phyloP scores from a whole-genome alignment of 2,113 vertebrate species.

The Siphamia tubifer region DNA sequence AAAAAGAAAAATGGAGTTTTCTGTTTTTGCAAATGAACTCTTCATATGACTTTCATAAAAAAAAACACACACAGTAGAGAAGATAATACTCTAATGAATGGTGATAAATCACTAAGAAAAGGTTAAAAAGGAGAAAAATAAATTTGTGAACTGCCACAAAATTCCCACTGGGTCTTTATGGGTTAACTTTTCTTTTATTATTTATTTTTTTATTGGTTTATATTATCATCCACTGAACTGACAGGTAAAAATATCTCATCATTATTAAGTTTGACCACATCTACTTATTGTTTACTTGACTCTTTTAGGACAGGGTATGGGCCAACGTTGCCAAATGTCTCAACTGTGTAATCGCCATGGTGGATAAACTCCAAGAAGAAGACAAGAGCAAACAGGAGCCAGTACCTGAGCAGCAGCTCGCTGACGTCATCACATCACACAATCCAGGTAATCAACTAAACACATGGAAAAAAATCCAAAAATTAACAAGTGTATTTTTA shows the following conservation, averaged over 20 bases:
- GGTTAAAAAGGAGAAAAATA: no score
- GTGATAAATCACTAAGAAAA: no score
- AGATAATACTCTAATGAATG: no score
- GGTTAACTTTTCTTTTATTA: background rate
- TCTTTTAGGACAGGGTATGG: slow-evolving; percentile 96
- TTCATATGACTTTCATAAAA: no score
- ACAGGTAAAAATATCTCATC: background rate
- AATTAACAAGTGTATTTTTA: no score
- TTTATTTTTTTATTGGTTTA: background rate
- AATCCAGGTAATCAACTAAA: slow-evolving; percentile 80
- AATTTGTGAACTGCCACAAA: no score
- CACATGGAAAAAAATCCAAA: no score
- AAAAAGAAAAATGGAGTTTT: no score
- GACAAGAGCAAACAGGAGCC: slow-evolving; percentile 69
- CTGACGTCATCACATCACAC: slow-evolving; percentile 81
- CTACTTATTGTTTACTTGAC: slow-evolving; percentile 48
- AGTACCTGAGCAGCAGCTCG: slow-evolving; percentile 69
- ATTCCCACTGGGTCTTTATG: no score
- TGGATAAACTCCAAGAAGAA: slow-evolving; percentile 90
- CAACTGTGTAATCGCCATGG: slow-evolving; percentile 94
- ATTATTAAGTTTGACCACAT: background rate
- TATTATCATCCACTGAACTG: background rate
- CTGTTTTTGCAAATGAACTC: no score
- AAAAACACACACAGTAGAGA: no score
- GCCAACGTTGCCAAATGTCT: slow-evolving; percentile 93